Base-by-base conservation (phyloP, 2,888 invertebrate species). In the Diogma glabrata region DNA sequence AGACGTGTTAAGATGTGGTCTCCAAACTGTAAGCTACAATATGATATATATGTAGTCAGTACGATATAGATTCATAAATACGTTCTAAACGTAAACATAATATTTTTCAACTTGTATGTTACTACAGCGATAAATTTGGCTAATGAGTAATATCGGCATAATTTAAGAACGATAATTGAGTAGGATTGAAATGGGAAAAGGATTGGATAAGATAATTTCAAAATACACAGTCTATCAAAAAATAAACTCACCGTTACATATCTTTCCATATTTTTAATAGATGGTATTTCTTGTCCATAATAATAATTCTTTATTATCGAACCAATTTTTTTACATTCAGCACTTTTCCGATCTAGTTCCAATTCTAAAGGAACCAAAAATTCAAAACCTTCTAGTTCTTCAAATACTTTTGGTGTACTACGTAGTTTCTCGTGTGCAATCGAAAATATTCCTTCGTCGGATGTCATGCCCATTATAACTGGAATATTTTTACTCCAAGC, bases 221-320 rank as follows among this genome's bases (percentile, higher is more conserved):
- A n/a, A n/a, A n/a, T n/a, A n/a, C n/a, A n/a, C n/a, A n/a, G n/a
- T n/a, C n/a, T n/a, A n/a, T 17, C 7, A 45, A 45, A 12, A 23
- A 45, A 45, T 5, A 6, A 12, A 20, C 9, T 5, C 22, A 45
- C 45, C 20, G 12, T 38, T 6, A 38, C 38, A 49, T 40, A 49
- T 9, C 10, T n/a, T 16, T 49, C 38, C 0, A 71, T 60, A 24
- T 69, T 67, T 19, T 43, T 9, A 43, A 43, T 23, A 22, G 22
- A 14, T 9, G 71, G 64, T 47, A 66, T 62, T 26, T 67, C 63
- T 8, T 71, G 66, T 2, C 68, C 71, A 56, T 71, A 75, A 58
- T 75, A 74, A 9, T 64, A 61, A 14, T 69, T 54, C 45, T 67
- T 67, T 9, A 76, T 62, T 55, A 63, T 63, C 3, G 64, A 58